Evolutionary conservation across 2,797 vertebrate genomes (phyloP), one percentile per base, ranked within the genome.

Genomic region (Discoglossus pictus): DNA sequence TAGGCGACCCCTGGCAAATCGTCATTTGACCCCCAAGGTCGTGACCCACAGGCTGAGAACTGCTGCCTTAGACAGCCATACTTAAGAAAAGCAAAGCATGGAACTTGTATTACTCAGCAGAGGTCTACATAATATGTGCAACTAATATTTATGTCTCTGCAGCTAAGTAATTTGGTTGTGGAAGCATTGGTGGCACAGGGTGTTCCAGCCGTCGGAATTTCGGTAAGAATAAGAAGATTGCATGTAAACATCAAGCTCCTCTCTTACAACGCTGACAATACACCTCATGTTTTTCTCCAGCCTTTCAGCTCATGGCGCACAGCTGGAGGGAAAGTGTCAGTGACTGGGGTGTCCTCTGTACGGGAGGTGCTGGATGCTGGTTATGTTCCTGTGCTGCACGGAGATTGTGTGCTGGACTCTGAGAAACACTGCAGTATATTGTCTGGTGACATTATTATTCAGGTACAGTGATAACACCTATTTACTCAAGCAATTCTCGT

Each of bases 161-260:
- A 67, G 61, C 21, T 73, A 39, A 76, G 46, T 3, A 6, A 54
- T 7, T 1, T 62, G 62, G 39, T 75, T 58, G 65, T 27, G 2
- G 66, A 61, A 20, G 18, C 69, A 13, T 34, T 74, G 17, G 42
- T 74, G 13, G 60, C 10, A 17, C 34, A 7, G 20, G 60, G 72
- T 15, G 42, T 69, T 24, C 72, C 72, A 17, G 72, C 72, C 9
- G 60, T 74, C 48, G 34, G 18, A 36, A 50, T 56, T 51, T 31
- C 72, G 48, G 20, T 50, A 68, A 40, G 27, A n/a, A n/a, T n/a
- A n/a, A n/a, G n/a, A n/a, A n/a, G n/a, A n/a, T n/a, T n/a, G n/a
- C n/a, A n/a, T 4, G 27, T 31, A 31, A 4, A 31, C 8, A 31
- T n/a, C n/a, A 4, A 31, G 27, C 27, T 4, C 27, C 27, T 31